These are phyloP conservation scores for Melikaiella ostensackeni DNA, from an alignment of 2,888 invertebrate species.

Conservation along the genomic window DNA sequence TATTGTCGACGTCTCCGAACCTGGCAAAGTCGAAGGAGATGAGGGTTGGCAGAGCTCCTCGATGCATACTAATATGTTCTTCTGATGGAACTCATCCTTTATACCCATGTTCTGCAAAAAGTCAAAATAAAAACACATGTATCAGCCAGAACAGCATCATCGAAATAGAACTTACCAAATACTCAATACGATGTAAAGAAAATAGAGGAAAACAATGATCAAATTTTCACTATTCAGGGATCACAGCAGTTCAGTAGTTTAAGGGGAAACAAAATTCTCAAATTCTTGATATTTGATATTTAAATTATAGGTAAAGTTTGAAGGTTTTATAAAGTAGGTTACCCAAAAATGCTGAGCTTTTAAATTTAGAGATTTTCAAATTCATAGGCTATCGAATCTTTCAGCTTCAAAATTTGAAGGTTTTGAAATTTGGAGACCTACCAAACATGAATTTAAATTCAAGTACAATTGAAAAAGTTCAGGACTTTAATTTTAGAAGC, in stretches of 20 bases:
- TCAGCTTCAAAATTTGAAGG: not conserved
- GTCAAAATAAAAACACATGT: not conserved
- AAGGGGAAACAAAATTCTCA: too few species aligned
- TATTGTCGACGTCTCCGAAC: conserved; percentile 53
- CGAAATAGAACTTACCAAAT: not conserved
- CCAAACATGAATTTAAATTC: not conserved
- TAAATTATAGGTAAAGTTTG: too few species aligned
- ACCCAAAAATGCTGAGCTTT: not conserved
- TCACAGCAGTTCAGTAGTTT: not conserved
- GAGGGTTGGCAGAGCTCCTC: conserved; percentile 80
- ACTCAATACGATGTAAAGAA: too few species aligned
- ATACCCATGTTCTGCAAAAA: conserved; percentile 85
- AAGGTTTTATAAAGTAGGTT: not conserved
- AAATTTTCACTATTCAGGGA: not conserved
- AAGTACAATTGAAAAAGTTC: not conserved
- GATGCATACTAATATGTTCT: conserved; percentile 83
- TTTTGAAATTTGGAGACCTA: not conserved
- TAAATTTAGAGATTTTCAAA: not conserved
- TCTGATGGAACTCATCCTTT: conserved; percentile 86
- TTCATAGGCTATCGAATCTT: not conserved
- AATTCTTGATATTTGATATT: not conserved
- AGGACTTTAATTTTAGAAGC: not conserved
- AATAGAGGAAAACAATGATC: too few species aligned
- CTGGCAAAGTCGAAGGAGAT: conserved; percentile 58
- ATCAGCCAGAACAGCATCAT: not conserved